phyloP scores from a whole-genome alignment of 2,113 vertebrate species.

The Dicaeum eximium region DNA sequence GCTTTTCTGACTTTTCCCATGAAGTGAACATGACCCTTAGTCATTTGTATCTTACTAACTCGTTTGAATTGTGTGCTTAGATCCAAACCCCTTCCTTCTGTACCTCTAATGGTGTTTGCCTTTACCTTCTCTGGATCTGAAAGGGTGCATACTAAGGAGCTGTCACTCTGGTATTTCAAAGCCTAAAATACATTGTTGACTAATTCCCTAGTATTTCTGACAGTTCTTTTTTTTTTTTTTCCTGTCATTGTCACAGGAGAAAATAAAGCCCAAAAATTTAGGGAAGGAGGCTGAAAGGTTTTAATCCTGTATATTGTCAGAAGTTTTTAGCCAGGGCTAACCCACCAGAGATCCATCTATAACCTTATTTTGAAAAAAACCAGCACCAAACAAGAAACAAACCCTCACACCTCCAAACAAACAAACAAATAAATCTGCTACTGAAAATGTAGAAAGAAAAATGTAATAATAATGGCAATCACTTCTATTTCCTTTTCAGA shows the following conservation, averaged over 20 bases:
- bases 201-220: not conserved
- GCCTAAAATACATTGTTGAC: not conserved
- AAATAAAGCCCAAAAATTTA: not conserved
- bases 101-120: not conserved
- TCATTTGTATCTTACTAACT: not conserved
- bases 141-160: not conserved
- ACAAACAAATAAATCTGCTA: not conserved
- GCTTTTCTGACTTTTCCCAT: not conserved
- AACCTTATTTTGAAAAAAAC: not conserved
- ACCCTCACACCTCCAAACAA: fast-evolving
- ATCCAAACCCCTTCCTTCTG: not conserved
- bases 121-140: not conserved
- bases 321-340: not conserved
- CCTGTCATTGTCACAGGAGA: not conserved
- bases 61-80: not conserved
- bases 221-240: not conserved
- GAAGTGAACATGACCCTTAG: not conserved
- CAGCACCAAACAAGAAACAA: not conserved
- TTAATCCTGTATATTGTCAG: not conserved
- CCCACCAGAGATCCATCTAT: not conserved
- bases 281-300: not conserved
- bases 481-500: not conserved
- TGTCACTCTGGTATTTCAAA: not conserved
- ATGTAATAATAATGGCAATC: not conserved
- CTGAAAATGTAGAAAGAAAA: not conserved